These are phyloP conservation scores for Campoplex nolae DNA, from an alignment of 2,888 invertebrate genomes.

Conservation along the genomic window DNA sequence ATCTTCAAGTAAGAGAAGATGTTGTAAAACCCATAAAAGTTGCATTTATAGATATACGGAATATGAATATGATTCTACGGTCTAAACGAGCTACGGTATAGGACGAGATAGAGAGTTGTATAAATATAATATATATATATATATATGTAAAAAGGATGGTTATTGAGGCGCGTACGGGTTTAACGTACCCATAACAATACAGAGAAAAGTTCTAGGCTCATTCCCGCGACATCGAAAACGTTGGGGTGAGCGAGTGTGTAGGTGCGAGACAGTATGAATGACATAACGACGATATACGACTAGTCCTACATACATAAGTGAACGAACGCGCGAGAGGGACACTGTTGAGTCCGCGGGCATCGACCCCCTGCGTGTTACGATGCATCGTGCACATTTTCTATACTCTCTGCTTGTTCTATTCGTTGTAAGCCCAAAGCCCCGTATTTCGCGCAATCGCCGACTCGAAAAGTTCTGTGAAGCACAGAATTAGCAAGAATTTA, in stretches of 20 bases:
- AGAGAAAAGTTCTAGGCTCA: slow-evolving; percentile 19
- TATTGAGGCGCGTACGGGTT: slow-evolving; percentile 26
- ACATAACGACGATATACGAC: slow-evolving; percentile 79
- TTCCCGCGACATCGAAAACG: slow-evolving; percentile 8
- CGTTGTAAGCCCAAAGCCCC: slow-evolving; percentile 46
- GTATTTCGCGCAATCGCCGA: slow-evolving; percentile 39
- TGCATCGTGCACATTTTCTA: slow-evolving; percentile 36
- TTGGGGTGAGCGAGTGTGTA: slow-evolving; percentile 23
- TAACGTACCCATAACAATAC: slow-evolving; percentile 48
- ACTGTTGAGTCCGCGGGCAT: slow-evolving; percentile 75
- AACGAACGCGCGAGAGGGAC: slow-evolving; percentile 53
- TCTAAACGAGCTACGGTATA: background rate
- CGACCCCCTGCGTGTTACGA: slow-evolving; percentile 76
- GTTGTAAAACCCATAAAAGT: background rate
- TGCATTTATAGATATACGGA: background rate
- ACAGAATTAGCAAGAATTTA: slow-evolving; percentile 22
- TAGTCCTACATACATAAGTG: slow-evolving; percentile 50
- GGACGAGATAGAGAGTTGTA: background rate
- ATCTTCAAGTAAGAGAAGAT: background rate
- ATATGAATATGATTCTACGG: background rate
- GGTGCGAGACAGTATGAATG: slow-evolving; percentile 78
- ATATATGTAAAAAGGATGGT: slow-evolving; percentile 24
- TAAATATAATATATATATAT: no score
- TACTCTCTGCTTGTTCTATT: slow-evolving; percentile 34
- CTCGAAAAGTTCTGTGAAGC: background rate